Conservation (phyloP, 2,797 vertebrate genomes). For the Distichodus sexfasciatus region DNA sequence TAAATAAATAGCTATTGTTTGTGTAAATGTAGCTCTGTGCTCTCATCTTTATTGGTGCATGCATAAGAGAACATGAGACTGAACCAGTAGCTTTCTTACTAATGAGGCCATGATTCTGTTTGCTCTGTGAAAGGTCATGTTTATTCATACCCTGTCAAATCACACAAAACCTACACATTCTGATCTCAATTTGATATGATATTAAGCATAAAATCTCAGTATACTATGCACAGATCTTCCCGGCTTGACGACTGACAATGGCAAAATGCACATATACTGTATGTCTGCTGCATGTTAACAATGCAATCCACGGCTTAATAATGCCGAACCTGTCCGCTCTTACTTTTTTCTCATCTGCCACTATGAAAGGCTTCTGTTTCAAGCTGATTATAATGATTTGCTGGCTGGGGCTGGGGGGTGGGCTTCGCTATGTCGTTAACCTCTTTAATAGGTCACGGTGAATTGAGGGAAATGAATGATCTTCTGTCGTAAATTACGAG, state of each 20-base stretch:
- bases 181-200: too few relatives aligned
- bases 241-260: not conserved
- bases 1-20: too few relatives aligned
- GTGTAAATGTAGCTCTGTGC: too few relatives aligned
- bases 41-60: too few relatives aligned
- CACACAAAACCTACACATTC: too few relatives aligned
- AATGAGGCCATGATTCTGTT: not conserved
- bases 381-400: slow-evolving; percentile 7
- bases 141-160: too few relatives aligned
- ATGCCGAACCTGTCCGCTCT: not conserved
- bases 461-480: slow-evolving; percentile 15
- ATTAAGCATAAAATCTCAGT: too few relatives aligned
- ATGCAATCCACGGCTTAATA: not conserved
- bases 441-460: slow-evolving; percentile 15
- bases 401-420: not conserved
- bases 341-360: not conserved
- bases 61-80: not conserved
- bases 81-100: not conserved
- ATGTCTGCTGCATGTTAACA: not conserved
- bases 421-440: not conserved
- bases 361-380: not conserved
- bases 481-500: not conserved
- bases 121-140: too few relatives aligned
- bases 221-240: not conserved
- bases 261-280: too few relatives aligned